phyloP scores from a whole-genome alignment of 2,797 vertebrate genomes.

The Hippopotamyrus pictus region DNA sequence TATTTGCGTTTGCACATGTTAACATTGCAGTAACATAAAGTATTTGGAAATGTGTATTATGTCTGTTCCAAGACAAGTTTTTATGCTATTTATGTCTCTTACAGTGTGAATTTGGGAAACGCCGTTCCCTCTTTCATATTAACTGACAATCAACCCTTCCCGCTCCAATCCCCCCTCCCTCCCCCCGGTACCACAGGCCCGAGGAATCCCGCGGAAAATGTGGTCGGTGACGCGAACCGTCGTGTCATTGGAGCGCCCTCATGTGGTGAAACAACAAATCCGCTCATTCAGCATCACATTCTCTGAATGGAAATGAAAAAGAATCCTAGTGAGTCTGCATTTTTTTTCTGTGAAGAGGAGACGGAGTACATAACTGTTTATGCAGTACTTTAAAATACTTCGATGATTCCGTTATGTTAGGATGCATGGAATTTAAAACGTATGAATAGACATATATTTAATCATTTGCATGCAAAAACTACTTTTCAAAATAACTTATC shows the following conservation, averaged over 20 bases:
- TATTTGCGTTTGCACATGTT: neutral
- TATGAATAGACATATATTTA: neutral
- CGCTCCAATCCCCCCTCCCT: neutral
- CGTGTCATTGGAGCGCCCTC: neutral
- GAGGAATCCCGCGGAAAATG: neutral
- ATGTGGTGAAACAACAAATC: neutral
- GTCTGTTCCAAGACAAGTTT: neutral
- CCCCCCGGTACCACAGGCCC: neutral
- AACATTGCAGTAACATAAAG: neutral
- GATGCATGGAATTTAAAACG: neutral
- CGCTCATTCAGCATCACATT: neutral
- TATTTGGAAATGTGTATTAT: neutral
- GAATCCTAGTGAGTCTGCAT: neutral
- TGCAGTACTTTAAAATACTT: neutral
- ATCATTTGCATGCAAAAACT: neutral
- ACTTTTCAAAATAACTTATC: neutral
- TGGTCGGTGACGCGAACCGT: neutral
- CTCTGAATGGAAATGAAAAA: neutral
- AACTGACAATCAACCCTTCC: neutral
- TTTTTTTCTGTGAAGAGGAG: neutral
- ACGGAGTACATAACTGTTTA: neutral
- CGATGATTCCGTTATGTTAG: neutral
- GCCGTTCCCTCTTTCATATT: neutral
- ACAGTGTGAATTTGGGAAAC: neutral
- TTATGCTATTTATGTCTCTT: neutral